Evolutionary conservation across 2,113 vertebrate genomes (phyloP), one percentile per base, ranked within the genome.

Genomic region (Erinaceus europaeus): DNA sequence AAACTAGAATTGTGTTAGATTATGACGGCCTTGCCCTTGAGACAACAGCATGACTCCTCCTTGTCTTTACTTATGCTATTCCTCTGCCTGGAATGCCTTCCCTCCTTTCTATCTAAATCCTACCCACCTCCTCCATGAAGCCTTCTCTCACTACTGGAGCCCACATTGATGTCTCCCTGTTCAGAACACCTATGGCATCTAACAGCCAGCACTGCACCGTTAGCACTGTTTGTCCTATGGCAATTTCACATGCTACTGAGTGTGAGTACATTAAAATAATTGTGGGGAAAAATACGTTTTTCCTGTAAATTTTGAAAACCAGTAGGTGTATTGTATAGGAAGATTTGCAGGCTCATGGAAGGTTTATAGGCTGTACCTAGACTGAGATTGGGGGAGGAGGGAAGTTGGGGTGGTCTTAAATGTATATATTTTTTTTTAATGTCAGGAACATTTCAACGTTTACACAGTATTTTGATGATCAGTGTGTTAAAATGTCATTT

Each of bases 221-320:
- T 95, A 95, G 91, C 95, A 95, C 95, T 95, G 95, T 95, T 95
- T 95, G 95, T 94, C 95, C 95, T 95, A 94, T 94, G 95, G 95
- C 95, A 95, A 95, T 95, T 95, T 95, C 94, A 94, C 94, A 95
- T 94, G 93, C 95, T 95, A 94, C 94, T 94, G 95, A 95, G 95
- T 95, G 95, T 95, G 95, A 95, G 95, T 95, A 95, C 95, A 95
- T 95, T 94, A 89, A 88, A 95, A 94, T 94, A 95, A 94, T 92
- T 95, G 94, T 93, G 94, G 94, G 93, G 92, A 93, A 93, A 91
- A 94, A 93, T 92, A 92, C 90, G 67, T 94, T 94, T 93, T 95
- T 94, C 90, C 86, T 93, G 61, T 94, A 91, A 86, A 94, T 84
- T 82, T 89, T 89, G 82, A 92, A 81, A 91, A 92, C 46, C 55